Percentiles rank a stretch among this genome's conserved stretches.
phyloP scores from a whole-genome alignment of 2,888 invertebrate genomes.

The Agrochola litura region DNA sequence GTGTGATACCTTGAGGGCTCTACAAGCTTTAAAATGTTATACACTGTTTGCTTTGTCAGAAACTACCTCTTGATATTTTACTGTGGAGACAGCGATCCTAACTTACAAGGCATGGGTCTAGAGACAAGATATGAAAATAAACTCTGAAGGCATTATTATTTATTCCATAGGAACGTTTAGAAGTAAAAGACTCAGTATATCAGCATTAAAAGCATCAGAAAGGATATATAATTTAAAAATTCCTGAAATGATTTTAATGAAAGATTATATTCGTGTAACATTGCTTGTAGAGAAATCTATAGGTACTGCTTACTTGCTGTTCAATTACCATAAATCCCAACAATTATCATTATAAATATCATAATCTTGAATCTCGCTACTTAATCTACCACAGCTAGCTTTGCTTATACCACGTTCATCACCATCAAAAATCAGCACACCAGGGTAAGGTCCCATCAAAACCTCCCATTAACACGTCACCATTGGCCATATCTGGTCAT shows the following conservation, averaged over 20 bases:
- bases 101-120: neutral
- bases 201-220: neutral
- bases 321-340: neutral
- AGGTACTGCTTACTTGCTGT: neutral
- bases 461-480: conserved; percentile 55
- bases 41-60: neutral
- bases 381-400: neutral
- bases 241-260: too few relatives aligned
- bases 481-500: conserved; percentile 51
- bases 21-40: conserved; percentile 25
- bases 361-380: neutral
- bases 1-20: conserved; percentile 25
- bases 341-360: neutral
- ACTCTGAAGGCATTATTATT: neutral
- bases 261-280: neutral
- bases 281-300: neutral
- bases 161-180: neutral
- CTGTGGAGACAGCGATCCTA: neutral
- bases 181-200: neutral
- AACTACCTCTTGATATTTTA: conserved; percentile 8
- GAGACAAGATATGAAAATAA: neutral
- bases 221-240: neutral
- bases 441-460: conserved; percentile 51
- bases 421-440: conserved; percentile 31
- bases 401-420: neutral